Conservation (phyloP, 1,140 invertebrate genomes). For the Dolichoris vasculosae region DNA sequence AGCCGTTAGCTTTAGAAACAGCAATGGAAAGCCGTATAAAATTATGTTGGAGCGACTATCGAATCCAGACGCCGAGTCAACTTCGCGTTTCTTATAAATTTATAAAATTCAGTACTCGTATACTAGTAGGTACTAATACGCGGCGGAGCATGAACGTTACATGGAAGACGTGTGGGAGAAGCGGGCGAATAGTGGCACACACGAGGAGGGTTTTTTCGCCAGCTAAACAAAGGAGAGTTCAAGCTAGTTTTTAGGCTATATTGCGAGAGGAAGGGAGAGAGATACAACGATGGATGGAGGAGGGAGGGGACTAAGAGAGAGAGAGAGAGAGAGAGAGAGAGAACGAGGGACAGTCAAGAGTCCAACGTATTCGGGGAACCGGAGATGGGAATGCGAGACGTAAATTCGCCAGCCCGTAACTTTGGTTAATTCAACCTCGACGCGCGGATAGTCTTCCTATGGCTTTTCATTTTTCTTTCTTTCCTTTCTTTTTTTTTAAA, state of each 20-base stretch:
- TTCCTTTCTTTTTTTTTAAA: not conserved
- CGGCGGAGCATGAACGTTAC: not conserved
- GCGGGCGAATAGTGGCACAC: not conserved
- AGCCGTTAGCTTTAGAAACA: not conserved
- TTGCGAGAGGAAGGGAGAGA: slow-evolving; percentile 9
- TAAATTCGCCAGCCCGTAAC: slow-evolving; percentile 40
- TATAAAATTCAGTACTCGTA: slow-evolving; percentile 4
- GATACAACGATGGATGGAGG: not conserved
- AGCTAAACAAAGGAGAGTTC: slow-evolving; percentile 46
- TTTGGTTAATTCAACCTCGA: slow-evolving; percentile 18
- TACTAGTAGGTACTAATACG: slow-evolving; percentile 7
- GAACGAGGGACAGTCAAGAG: slow-evolving; percentile 48
- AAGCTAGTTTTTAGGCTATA: slow-evolving; percentile 38
- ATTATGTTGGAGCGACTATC: not conserved
- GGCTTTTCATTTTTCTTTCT: not conserved
- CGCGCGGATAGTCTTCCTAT: slow-evolving; percentile 2
- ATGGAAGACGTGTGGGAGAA: slow-evolving; percentile 22
- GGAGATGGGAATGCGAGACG: slow-evolving; percentile 56
- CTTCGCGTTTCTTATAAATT: not conserved
- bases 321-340: slow-evolving; percentile 24
- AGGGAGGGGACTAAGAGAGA: slow-evolving; percentile 22
- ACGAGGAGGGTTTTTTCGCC: slow-evolving; percentile 30
- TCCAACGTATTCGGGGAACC: slow-evolving; percentile 55
- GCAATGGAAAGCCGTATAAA: not conserved
- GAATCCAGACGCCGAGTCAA: not conserved